Conservation (phyloP, 2,113 vertebrate species). For the Garra rufa region DNA sequence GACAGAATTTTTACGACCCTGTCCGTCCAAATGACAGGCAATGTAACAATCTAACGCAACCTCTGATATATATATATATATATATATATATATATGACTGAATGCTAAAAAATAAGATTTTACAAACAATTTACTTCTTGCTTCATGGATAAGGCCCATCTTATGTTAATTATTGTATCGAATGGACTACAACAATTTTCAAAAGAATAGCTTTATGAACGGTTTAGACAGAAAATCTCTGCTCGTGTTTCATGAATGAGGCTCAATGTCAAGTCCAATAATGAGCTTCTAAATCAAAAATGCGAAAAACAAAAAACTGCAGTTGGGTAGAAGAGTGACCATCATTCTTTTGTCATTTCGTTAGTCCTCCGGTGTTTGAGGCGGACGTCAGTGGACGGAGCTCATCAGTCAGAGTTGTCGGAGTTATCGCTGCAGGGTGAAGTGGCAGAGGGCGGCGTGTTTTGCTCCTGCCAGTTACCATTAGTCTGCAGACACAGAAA, state of each 20-base stretch:
- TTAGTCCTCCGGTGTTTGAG: slow-evolving; percentile 57
- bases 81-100: no score
- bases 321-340: slow-evolving; percentile 67
- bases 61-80: no score
- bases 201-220: background rate
- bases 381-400: slow-evolving; percentile 39
- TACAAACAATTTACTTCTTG: background rate
- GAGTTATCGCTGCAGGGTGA: slow-evolving; percentile 88
- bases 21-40: no score
- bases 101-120: no score
- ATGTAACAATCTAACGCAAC: no score
- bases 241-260: slow-evolving; percentile 5
- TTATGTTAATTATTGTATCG: background rate
- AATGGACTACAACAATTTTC: background rate
- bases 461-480: slow-evolving; percentile 84
- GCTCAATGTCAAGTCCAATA: slow-evolving; percentile 59
- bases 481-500: slow-evolving; percentile 77
- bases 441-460: slow-evolving; percentile 82
- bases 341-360: slow-evolving; percentile 69
- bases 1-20: no score
- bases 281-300: slow-evolving; percentile 47
- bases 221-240: background rate
- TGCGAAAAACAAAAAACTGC: slow-evolving; percentile 58
- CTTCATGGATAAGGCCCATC: background rate
- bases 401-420: slow-evolving; percentile 87